phyloP scores from a whole-genome alignment of 2,113 vertebrate species.

The Strix aluco region DNA sequence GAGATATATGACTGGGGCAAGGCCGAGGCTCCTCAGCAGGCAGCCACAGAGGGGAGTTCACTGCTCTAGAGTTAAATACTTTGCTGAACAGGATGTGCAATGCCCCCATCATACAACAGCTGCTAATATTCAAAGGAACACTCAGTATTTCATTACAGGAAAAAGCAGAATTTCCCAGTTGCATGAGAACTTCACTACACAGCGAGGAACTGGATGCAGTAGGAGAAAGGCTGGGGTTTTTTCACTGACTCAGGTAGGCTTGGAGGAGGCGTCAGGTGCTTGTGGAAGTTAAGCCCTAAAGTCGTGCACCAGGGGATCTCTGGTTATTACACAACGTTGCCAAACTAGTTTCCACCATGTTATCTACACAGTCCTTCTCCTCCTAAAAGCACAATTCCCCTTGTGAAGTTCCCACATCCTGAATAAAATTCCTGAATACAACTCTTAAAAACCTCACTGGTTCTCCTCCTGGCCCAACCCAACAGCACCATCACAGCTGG shows the following conservation, averaged over 20 bases:
- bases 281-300: not conserved
- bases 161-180: not conserved
- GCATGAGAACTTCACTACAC: fast-evolving
- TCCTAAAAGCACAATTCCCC: not conserved
- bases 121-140: not conserved
- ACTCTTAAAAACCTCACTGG: not conserved
- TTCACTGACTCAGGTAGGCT: not conserved
- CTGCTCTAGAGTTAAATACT: not conserved
- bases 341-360: not conserved
- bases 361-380: not conserved
- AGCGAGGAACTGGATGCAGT: fast-evolving
- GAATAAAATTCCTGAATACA: not conserved
- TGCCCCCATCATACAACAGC: not conserved
- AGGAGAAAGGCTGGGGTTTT: not conserved
- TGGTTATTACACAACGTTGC: not conserved
- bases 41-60: not conserved
- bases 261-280: not conserved
- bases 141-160: not conserved
- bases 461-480: not conserved
- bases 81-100: not conserved
- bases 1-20: not conserved
- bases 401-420: not conserved
- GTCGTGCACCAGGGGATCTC: not conserved
- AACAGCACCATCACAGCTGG: not conserved
- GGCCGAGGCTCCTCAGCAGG: fast-evolving